phyloP scores from a whole-genome alignment of 2,113 vertebrate species.

The Alces alces region DNA sequence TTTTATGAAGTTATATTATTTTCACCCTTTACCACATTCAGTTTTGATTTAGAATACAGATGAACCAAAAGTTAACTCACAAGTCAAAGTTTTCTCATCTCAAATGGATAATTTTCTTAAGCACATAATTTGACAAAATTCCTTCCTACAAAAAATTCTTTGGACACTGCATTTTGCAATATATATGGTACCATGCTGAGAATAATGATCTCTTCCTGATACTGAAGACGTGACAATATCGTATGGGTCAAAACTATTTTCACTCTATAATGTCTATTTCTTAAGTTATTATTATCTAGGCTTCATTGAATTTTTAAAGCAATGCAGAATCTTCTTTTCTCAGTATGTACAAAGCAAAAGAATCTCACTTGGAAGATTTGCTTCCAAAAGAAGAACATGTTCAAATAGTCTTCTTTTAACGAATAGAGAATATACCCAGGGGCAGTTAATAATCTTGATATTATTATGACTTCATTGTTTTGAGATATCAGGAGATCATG shows the following conservation, averaged over 20 bases:
- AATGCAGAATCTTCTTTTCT: background rate
- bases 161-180: background rate
- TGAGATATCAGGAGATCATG: background rate
- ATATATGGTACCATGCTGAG: background rate
- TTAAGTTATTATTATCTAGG: background rate
- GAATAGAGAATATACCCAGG: background rate
- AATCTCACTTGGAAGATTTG: background rate
- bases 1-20: background rate
- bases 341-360: background rate
- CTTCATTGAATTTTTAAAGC: background rate
- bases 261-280: background rate
- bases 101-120: slow-evolving; percentile 17
- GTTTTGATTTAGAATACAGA: background rate
- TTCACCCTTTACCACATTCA: background rate
- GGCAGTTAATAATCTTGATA: background rate
- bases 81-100: background rate
- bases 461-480: background rate
- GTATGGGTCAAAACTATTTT: background rate
- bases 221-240: background rate
- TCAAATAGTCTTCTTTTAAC: background rate
- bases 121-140: slow-evolving; percentile 1
- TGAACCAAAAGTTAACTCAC: background rate
- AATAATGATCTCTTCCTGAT: slow-evolving; percentile 7
- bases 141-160: background rate
- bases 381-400: background rate